A percentile compares a stretch with the other conserved stretches of the same genome.
Evolutionary conservation across 2,888 invertebrate genomes (phyloP).

Genomic region (Drosophila ochracea): DNA sequence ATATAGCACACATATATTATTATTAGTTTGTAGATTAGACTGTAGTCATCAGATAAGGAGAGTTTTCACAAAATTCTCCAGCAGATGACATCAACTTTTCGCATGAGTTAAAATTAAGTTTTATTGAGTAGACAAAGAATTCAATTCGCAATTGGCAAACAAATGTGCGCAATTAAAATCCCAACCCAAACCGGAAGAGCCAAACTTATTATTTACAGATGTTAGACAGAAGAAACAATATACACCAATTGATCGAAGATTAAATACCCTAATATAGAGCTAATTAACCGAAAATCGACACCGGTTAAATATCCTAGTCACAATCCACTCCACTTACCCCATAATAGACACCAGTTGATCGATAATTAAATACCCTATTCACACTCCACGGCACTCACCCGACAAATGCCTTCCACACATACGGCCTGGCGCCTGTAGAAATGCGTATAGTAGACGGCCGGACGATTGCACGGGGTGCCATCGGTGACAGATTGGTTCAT

Average conservation of each 20-base stretch:
- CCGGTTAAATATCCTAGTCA: neutral
- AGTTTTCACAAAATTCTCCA: neutral
- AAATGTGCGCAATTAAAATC: constrained; percentile 53
- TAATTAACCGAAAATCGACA: neutral
- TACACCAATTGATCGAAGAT: neutral
- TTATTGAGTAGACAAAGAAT: constrained; percentile 38
- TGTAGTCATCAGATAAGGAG: neutral
- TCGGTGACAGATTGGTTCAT: constrained; percentile 91
- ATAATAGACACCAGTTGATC: neutral
- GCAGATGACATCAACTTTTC: constrained; percentile 45
- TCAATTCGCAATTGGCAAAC: constrained; percentile 44
- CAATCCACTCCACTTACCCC: constrained; percentile 66
- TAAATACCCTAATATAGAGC: neutral
- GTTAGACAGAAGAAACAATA: constrained; percentile 8
- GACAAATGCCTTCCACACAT: constrained; percentile 92
- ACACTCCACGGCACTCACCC: constrained; percentile 87
- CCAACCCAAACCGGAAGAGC: constrained; percentile 42
- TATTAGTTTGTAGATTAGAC: neutral
- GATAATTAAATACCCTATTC: neutral
- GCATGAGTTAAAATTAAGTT: constrained; percentile 41
- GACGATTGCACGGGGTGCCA: constrained; percentile 91
- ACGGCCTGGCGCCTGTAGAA: constrained; percentile 88
- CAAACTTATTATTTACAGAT: constrained; percentile 54
- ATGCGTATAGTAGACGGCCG: constrained; percentile 85
- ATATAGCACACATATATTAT: neutral